Evolutionary conservation across 2,113 vertebrate genomes (phyloP).

Genomic region (Zootoca vivipara): DNA sequence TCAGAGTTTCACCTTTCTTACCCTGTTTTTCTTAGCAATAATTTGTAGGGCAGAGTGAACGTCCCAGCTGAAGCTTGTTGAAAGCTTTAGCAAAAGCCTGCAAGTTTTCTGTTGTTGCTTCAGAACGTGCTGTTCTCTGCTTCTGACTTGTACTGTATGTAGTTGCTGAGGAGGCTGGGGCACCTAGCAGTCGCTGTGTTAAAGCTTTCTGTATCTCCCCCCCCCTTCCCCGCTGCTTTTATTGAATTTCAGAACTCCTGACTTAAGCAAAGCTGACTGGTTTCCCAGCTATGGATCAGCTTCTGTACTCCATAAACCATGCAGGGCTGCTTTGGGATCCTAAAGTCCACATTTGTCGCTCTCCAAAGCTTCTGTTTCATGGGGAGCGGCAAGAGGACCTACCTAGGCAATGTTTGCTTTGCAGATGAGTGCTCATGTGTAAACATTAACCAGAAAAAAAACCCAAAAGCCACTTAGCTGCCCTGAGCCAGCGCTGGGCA

Average conservation of each 20-base stretch:
- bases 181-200: not conserved
- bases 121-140: not conserved
- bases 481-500: not conserved
- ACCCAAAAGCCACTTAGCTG: not conserved
- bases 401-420: conserved; percentile 11
- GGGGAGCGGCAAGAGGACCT: not conserved
- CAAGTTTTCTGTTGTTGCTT: not conserved
- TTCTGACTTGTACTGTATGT: not conserved
- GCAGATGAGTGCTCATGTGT: conserved; percentile 21
- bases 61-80: not conserved
- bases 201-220: not conserved
- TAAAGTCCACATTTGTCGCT: not conserved
- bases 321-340: not conserved
- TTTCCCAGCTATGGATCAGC: not conserved
- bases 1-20: not conserved
- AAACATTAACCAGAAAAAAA: conserved; percentile 23
- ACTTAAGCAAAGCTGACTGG: not conserved
- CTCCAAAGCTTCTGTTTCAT: not conserved
- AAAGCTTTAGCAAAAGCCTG: not conserved
- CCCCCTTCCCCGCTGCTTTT: not conserved
- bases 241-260: not conserved
- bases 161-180: not conserved
- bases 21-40: not conserved
- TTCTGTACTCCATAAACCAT: not conserved
- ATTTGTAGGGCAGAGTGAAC: not conserved